phyloP scores from a whole-genome alignment of 2,888 invertebrate genomes.

The Calameuta idolon region DNA sequence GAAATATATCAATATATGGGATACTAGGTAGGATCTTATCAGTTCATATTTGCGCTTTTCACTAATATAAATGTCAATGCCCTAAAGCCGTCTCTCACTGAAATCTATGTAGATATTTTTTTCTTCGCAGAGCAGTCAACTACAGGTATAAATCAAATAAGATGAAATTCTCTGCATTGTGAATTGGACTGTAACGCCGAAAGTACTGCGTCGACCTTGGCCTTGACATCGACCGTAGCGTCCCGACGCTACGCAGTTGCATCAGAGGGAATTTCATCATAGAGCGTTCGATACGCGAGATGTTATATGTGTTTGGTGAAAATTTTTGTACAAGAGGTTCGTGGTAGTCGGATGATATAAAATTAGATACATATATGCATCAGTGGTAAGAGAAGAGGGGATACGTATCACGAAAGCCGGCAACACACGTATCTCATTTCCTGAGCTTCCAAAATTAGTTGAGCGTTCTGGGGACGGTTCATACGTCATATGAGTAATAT shows the following conservation, averaged over 20 bases:
- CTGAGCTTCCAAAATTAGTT: neutral
- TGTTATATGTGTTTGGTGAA: neutral
- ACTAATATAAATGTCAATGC: neutral
- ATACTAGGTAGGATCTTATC: neutral
- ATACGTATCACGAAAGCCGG: neutral
- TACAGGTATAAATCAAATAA: neutral
- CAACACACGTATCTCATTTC: neutral
- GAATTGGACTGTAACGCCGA: constrained; percentile 17
- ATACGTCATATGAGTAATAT: neutral
- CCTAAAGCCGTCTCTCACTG: neutral
- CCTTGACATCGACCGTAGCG: constrained; percentile 63
- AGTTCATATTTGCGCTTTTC: neutral
- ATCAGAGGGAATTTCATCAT: constrained; percentile 41
- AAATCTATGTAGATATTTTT: neutral
- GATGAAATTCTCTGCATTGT: neutral
- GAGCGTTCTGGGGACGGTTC: neutral
- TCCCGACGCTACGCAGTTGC: constrained; percentile 65
- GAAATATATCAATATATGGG: neutral
- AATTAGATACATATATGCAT: too few species aligned
- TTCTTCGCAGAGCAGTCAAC: neutral
- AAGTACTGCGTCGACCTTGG: constrained; percentile 47
- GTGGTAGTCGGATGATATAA: neutral
- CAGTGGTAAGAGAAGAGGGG: neutral
- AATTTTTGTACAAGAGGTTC: neutral
- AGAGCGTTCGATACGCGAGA: constrained; percentile 41